Conservation (phyloP, 1,140 invertebrate species). For the Palaemon carinicauda region DNA sequence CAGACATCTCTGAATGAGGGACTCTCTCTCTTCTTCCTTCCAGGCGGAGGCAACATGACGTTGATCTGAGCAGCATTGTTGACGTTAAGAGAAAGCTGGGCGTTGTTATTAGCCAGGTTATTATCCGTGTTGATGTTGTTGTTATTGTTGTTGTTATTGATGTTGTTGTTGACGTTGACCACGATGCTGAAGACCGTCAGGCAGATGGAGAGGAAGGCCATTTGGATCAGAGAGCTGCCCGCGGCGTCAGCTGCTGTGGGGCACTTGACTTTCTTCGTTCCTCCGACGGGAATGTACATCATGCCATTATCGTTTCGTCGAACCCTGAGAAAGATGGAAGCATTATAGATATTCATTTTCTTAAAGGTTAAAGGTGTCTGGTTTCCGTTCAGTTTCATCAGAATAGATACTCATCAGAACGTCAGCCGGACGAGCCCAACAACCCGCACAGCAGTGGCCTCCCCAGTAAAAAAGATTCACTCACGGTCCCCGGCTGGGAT, state of each 20-base stretch:
- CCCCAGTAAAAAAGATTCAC: no score
- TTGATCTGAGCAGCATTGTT: conserved; percentile 50
- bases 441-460: no score
- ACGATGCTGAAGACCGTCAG: conserved; percentile 51
- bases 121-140: conserved; percentile 49
- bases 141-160: conserved; percentile 57
- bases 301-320: conserved; percentile 11
- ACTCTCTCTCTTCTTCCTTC: background rate
- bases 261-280: conserved; percentile 27
- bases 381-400: no score
- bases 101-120: conserved; percentile 46
- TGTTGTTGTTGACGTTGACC: conserved; percentile 49
- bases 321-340: background rate
- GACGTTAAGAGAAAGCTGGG: conserved; percentile 35
- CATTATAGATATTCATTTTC: background rate
- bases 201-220: conserved; percentile 51
- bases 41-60: conserved; percentile 48
- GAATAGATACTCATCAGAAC: no score
- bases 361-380: no score
- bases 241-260: conserved; percentile 46
- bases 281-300: conserved; percentile 52
- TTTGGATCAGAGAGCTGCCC: conserved; percentile 29
- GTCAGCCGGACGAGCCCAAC: no score
- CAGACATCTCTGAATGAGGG: background rate
- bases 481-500: no score